A percentile compares a stretch with the other conserved stretches of the same genome.
Evolutionary conservation across 2,113 vertebrate genomes (phyloP).

Genomic region (Catagonus wagneri): DNA sequence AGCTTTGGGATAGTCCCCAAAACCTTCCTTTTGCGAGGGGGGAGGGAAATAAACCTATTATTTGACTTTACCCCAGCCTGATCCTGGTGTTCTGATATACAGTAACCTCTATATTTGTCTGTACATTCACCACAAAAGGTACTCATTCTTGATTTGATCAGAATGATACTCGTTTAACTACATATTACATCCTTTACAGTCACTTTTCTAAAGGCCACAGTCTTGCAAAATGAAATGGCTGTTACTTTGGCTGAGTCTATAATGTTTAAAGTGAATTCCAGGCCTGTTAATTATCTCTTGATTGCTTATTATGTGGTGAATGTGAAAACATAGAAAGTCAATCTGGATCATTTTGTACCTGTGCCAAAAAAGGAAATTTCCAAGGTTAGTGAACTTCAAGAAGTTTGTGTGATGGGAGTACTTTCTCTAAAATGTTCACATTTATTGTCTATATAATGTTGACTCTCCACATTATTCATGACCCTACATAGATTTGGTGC

Average conservation of each 20-base stretch:
- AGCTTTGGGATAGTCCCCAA: not conserved
- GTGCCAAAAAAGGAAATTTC: slow-evolving; percentile 48
- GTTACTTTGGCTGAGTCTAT: not conserved
- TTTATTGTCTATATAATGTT: not conserved
- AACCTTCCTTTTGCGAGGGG: not conserved
- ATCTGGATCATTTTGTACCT: slow-evolving; percentile 13
- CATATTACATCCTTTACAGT: not conserved
- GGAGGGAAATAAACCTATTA: not conserved
- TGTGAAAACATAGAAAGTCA: not conserved
- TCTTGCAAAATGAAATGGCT: slow-evolving; percentile 1
- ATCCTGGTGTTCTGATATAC: not conserved
- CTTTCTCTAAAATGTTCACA: not conserved
- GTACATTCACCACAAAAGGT: not conserved
- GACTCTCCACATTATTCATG: not conserved
- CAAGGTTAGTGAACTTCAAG: slow-evolving; percentile 3
- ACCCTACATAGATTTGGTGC: not conserved
- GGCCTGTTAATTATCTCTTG: slow-evolving; percentile 36
- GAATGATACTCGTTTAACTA: not conserved
- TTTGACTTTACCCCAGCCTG: not conserved
- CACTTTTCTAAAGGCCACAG: not conserved
- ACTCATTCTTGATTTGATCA: not conserved
- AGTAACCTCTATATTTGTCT: not conserved
- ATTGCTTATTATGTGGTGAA: slow-evolving; percentile 61
- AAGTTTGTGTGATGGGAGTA: not conserved
- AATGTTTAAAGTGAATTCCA: slow-evolving; percentile 46